Base-by-base conservation (phyloP, 2,797 vertebrate genomes). In the Salarias fasciatus region DNA sequence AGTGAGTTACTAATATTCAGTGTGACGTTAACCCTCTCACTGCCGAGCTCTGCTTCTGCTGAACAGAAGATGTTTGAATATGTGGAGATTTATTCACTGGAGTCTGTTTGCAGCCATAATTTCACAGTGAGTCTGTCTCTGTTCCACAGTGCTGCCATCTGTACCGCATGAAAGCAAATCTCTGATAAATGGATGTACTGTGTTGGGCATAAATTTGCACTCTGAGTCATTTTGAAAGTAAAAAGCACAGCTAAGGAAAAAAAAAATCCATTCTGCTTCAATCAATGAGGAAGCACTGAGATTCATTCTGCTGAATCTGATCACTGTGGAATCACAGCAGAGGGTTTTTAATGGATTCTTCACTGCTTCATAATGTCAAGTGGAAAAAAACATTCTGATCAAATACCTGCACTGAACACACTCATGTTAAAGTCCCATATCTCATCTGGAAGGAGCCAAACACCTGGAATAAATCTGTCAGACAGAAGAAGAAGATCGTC, bases 321-420 rank as follows among this genome's bases (percentile, higher is more conserved):
- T 55, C 5, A 28, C 13, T 45, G 15, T 12, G 37, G 47, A 58
- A 60, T 53, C 47, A 33, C 8, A 33, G 14, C 54, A 11, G 9
- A 40, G 56, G 13, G 8, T 33, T 29, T 40, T 47, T 47, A 54
- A 63, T 50, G 9, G 50, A 30, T 69, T 61, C 10, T 52, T 48
- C 13, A 31, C 33, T 57, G 38, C 6, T 53, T 6, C 28, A 10
- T 59, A 28, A 5, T 9, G 44, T 14, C 47, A 5, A 0, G 1
- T 0, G 30, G 8, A 44, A 31, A 28, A 12, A 44, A 12, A n/a
- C n/a, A n/a, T n/a, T n/a, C 6, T 5, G n/a, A 63, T 33, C 42
- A 11, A 38, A 45, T 50, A 49, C 28, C 52, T 30, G 50, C n/a
- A 30, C 28, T 29, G 36, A 64, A 36, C 41, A 13, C 12, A 0